Base-by-base conservation (phyloP, 2,888 invertebrate species). In the Polylopha cassiicola region DNA sequence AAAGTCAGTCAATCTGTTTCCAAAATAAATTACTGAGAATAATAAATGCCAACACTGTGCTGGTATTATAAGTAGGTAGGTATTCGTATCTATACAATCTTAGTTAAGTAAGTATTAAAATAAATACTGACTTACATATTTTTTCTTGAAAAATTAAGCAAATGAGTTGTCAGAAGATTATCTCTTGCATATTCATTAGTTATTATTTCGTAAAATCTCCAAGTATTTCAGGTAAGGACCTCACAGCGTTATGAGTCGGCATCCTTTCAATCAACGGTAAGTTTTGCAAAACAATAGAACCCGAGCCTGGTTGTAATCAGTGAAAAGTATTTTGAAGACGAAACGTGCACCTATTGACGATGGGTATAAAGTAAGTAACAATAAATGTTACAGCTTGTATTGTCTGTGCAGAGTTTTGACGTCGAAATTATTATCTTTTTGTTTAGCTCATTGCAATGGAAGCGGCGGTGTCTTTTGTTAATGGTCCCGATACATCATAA, bases 321-420 rank as follows among this genome's bases (percentile, higher is more conserved):
- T 46, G 49, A 50, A 54, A 51, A 55, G 49, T 53, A 56, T 50
- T 48, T 51, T 49, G 41, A 46, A 50, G 47, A 54, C 42, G 43
- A 36, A 34, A 39, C 50, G 48, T 49, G 53, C 47, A 58, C 42
- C 53, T 54, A 58, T 50, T 47, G 53, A 60, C 55, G 44, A 53
- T 49, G 42, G 54, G 61, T 62, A 62, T 63, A 59, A 67, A 66
- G 53, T 46, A 58, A 53, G 57, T 9, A 41, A 51, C 58, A 72
- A 73, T 77, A 73, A 68, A 63, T 38, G 78, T 79, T 77, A 80
- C 74, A 55, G 58, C 56, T 42, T 38, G 51, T 50, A 63, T 75
- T 73, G 72, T 76, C 48, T 47, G 43, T 34, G 37, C 48, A 45
- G 53, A 55, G 58, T 65, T 65, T 65, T 51, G 50, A 56, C 49